Base-by-base conservation (phyloP, 2,888 invertebrate species). In the Pyrochroa serraticornis region DNA sequence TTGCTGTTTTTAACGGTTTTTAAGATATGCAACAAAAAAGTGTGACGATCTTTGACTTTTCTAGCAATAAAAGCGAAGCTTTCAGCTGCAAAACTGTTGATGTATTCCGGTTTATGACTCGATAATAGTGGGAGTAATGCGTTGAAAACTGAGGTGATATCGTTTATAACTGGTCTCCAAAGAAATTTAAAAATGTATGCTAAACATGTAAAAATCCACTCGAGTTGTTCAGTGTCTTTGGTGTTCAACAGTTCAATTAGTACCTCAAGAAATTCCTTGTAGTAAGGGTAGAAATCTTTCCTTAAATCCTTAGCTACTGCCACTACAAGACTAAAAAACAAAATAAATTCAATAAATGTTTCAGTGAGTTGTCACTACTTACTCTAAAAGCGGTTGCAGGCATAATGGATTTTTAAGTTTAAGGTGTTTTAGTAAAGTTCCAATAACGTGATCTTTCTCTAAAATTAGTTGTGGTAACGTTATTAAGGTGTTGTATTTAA, bases 1-100 rank as follows among this genome's bases (percentile, higher is more conserved):
- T 86, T 83, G 74, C 86, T 85, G 8, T 81, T 82, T 63, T 87
- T 80, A 34, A 95, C 81, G 48, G 87, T 85, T 64, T 82, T 82
- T 34, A 95, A 78, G 36, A 95, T 78, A 39, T 90, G 82, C 41
- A 83, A 82, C 36, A 95, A 77, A 75, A 96, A 89, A 46, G 85
- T 85, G 31, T 86, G 84, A 69, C 89, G 90, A 69, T 95, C 91
- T 66, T 87, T 89, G 7, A 93, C 88, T 82, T 94, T 94, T 64
- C 97, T 83, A 2, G 95, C 91, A 1, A 98, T 90, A 82, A 95
- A 97, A 0, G 97, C 92, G 83, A 97, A 97, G 78, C 95, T 93
- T 80, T 97, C 96, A 0, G 95, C 94, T 3, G 97, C 95, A 85
- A 97, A 98, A 72, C 91, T 91, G 66, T 92, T 90, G 13, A 97